A percentile compares a stretch with the other conserved stretches of the same genome.
Conservation (phyloP, 2,113 vertebrate species). For the Capra hircus region DNA sequence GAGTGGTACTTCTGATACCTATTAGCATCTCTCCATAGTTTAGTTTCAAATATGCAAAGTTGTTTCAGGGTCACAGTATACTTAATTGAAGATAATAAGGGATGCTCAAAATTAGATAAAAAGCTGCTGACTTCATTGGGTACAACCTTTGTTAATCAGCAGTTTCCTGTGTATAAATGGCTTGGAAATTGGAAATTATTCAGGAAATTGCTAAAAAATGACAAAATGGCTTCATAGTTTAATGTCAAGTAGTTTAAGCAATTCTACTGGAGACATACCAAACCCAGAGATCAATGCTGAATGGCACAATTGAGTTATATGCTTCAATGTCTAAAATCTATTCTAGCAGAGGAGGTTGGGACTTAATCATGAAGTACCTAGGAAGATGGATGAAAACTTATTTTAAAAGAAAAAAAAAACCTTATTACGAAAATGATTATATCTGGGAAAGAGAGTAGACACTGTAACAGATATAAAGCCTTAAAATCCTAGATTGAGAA, state of each 20-base stretch:
- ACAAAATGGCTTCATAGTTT: constrained; percentile 78
- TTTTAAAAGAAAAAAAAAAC: background rate
- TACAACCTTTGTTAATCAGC: constrained; percentile 78
- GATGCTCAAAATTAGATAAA: constrained; percentile 74
- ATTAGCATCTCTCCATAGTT: constrained; percentile 36
- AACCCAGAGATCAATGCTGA: constrained; percentile 67
- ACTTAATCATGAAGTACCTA: background rate
- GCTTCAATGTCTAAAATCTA: constrained; percentile 17
- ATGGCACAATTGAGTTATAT: constrained; percentile 54
- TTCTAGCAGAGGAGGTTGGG: background rate
- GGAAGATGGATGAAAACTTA: background rate
- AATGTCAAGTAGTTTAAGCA: constrained; percentile 77
- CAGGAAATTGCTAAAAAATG: constrained; percentile 83
- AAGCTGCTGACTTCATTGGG: constrained; percentile 72
- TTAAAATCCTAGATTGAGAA: background rate
- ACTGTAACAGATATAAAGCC: background rate
- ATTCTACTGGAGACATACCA: constrained; percentile 75
- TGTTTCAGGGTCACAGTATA: constrained; percentile 61
- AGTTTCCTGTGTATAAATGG: constrained; percentile 81
- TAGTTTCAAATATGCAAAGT: constrained; percentile 63
- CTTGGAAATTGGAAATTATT: constrained; percentile 81
- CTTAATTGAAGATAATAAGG: constrained; percentile 76
- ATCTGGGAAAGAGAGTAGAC: background rate
- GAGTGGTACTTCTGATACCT: background rate
- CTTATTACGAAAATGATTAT: background rate